Evolutionary conservation across 2,113 vertebrate genomes (phyloP), one percentile per base, ranked within the genome.

Genomic region (Spermophilus dauricus): DNA sequence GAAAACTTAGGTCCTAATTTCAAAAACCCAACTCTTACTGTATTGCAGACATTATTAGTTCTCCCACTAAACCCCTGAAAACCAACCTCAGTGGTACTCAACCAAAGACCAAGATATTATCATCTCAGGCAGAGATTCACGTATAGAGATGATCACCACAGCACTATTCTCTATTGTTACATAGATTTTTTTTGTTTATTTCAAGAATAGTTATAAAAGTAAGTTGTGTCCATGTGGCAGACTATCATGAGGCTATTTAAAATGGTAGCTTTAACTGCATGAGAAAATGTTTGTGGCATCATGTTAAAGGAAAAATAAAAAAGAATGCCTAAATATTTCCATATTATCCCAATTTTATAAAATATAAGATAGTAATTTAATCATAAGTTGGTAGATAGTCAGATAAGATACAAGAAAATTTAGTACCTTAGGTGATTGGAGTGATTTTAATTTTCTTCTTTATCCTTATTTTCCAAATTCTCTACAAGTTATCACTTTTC

Each of bases 211-310:
- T 94, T 92, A 42, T 51, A 96, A 86, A 93, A 77, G 34, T 39
- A 37, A 93, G 17, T 9, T 51, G 48, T 51, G 1, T 89, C 11
- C n/a, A 67, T n/a, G 39, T 34, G 56, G 63, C 48, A 95, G 20
- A 37, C 45, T 82, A 24, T 86, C 11, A 67, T 76, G 80, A 89
- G 30, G 6, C 45, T 92, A 37, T 95, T 93, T 91, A 26, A 92
- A 94, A 89, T 89, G 13, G 39, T 80, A 80, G 11, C 51, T 53
- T 95, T 92, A 92, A 80, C 48, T 92, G 7, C 61, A 80, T 91
- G 80, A 94, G 34, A 96, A 94, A 85, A 87, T 92, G 34, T 95
- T 93, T 90, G 30, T 93, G 45, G 75, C 30, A 86, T 87, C 6
- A 61, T 76, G 7, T 89, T 88, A 58, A 75, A 11, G 45, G 26